phyloP scores from a whole-genome alignment of 2,797 vertebrate species.

The Gymnocypris eckloni region DNA sequence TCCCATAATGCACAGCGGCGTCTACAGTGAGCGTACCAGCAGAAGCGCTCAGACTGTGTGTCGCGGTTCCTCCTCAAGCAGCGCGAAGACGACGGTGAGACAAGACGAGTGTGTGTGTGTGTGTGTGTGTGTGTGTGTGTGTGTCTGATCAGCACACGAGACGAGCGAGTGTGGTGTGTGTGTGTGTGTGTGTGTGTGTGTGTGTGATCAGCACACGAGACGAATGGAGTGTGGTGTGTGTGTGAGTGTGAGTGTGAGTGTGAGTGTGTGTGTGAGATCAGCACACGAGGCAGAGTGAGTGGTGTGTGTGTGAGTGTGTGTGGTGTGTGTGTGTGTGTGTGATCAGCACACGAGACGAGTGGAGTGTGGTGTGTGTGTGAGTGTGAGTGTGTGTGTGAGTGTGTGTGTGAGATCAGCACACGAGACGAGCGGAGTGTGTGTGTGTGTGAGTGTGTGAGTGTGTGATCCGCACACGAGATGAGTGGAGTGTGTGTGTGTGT shows the following conservation, averaged over 20 bases:
- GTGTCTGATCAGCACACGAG: background rate
- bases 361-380: background rate
- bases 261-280: background rate
- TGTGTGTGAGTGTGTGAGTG: background rate
- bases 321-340: background rate
- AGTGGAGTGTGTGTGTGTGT: background rate
- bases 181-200: background rate
- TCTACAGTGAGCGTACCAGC: background rate
- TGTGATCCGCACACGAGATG: background rate
- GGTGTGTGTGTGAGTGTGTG: background rate
- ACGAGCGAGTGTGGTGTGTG: too few relatives aligned
- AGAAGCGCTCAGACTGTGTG: background rate
- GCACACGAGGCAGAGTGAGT: too few relatives aligned
- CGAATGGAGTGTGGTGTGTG: background rate
- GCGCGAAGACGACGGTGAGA: background rate
- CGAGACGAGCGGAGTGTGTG: background rate
- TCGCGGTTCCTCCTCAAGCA: background rate
- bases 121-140: background rate
- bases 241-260: background rate
- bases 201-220: background rate
- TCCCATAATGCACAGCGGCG: slow-evolving; percentile 10
- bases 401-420: background rate
- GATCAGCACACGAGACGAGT: too few relatives aligned
- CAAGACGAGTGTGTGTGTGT: background rate
- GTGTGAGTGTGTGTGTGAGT: background rate